Base-by-base conservation (phyloP, 2,888 invertebrate genomes). In the Ceratothoa steindachneri region DNA sequence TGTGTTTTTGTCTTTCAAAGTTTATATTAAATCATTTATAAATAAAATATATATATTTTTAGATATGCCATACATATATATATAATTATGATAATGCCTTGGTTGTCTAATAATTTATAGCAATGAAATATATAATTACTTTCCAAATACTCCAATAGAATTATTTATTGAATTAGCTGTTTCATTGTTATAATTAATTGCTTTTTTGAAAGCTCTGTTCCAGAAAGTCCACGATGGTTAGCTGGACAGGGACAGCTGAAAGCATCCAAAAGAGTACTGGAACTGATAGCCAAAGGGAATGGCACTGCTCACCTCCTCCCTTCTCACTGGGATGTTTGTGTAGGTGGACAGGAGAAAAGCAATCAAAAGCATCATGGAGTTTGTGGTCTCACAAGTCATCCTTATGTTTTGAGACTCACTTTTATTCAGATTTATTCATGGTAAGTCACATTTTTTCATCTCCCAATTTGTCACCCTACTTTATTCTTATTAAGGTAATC, bases 151-250 rank as follows among this genome's bases (percentile, higher is more conserved):
- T n/a, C n/a, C n/a, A n/a, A n/a, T n/a, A n/a, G n/a, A n/a, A n/a
- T n/a, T n/a, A n/a, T n/a, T n/a, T n/a, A n/a, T n/a, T n/a, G n/a
- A n/a, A n/a, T n/a, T n/a, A n/a, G n/a, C n/a, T n/a, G n/a, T n/a
- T n/a, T n/a, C n/a, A n/a, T n/a, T n/a, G n/a, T n/a, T n/a, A n/a
- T n/a, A n/a, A n/a, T n/a, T n/a, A n/a, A n/a, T n/a, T n/a, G n/a
- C n/a, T n/a, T n/a, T n/a, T 53, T 28, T 9, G 76, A 12, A 53
- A 82, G 82, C 19, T 72, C 77, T 27, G 65, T 81, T 15, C 82
- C 82, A 1, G 82, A 82, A 71, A 78, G 78, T 5, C 82, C 82
- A n/a, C 69, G 82, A 27, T 82, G 82, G 82, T 73, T 82, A 22
- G 79, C 81, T 24, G 80, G 80, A 7, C 76, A 81, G 55, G 80